Evolutionary conservation across 2,113 vertebrate genomes (phyloP).

Genomic region (Calidris pygmaea): DNA sequence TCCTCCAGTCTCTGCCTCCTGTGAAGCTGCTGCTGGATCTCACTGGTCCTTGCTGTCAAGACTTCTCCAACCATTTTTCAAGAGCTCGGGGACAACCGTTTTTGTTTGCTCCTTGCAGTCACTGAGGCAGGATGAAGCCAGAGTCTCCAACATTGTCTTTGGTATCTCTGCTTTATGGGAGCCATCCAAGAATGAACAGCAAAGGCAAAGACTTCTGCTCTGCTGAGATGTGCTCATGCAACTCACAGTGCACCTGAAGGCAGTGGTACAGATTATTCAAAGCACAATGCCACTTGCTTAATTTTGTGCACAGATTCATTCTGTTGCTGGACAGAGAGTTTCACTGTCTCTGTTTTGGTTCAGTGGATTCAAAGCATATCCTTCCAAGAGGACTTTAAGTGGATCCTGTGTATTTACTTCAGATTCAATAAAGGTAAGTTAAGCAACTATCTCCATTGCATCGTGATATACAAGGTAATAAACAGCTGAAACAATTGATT

Average conservation of each 20-base stretch:
- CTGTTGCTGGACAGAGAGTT: background rate
- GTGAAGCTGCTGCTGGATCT: background rate
- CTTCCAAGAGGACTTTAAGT: slow-evolving; percentile 53
- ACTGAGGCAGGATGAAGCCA: background rate
- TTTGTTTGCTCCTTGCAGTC: background rate
- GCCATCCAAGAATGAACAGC: background rate
- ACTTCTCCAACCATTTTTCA: background rate
- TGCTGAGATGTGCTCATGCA: background rate
- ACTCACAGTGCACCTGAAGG: background rate
- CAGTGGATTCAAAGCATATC: slow-evolving; percentile 8
- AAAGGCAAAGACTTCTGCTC: background rate
- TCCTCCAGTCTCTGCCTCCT: background rate
- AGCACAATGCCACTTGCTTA: background rate
- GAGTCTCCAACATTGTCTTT: background rate
- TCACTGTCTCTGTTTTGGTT: slow-evolving; percentile 3
- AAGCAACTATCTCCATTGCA: slow-evolving; percentile 53
- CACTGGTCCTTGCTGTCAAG: background rate
- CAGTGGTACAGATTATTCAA: background rate
- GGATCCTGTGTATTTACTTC: slow-evolving; percentile 62
- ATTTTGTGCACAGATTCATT: background rate
- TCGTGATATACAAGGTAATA: slow-evolving; percentile 69
- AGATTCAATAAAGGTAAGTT: slow-evolving; percentile 60
- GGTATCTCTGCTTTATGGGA: background rate
- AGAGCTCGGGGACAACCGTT: background rate
- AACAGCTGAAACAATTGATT: slow-evolving; percentile 71